A percentile compares a stretch with the other conserved stretches of the same genome.
phyloP scores from a whole-genome alignment of 2,113 vertebrate genomes.

The Brachypteracias leptosomus region DNA sequence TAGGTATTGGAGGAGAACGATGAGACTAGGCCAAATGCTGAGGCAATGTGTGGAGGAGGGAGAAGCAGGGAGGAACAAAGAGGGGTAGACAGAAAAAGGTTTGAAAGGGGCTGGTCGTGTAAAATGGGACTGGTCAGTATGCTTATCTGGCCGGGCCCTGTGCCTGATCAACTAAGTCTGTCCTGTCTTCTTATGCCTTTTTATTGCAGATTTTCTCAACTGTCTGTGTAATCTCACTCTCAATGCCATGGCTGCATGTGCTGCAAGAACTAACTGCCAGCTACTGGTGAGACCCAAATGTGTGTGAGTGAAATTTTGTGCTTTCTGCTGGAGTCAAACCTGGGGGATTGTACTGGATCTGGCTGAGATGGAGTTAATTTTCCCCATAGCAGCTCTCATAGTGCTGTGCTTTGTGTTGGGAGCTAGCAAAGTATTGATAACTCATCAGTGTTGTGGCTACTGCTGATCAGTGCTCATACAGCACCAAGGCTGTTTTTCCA shows the following conservation, averaged over 20 bases:
- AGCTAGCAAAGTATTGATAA: too few species aligned
- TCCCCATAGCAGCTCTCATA: too few species aligned
- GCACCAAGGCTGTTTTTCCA: too few species aligned
- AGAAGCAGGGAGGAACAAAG: not conserved
- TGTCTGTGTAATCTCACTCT: not conserved
- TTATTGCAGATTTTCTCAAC: not conserved
- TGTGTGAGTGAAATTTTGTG: accelerated
- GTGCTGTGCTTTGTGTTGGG: too few species aligned
- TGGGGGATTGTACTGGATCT: too few species aligned
- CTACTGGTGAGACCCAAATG: not conserved
- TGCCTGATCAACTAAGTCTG: not conserved
- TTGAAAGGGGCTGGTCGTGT: not conserved
- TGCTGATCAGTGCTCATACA: too few species aligned
- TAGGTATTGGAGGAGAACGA: accelerated
- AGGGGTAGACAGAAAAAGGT: not conserved
- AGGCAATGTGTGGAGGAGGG: not conserved
- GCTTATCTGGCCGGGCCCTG: not conserved
- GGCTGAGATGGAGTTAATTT: too few species aligned
- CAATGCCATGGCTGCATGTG: accelerated
- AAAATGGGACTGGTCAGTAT: not conserved
- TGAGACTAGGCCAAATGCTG: not conserved
- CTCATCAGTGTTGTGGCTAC: too few species aligned
- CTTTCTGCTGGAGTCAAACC: not conserved
- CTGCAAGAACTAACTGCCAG: not conserved
- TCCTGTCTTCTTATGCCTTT: not conserved